Base-by-base conservation (phyloP, 2,113 vertebrate species). In the Halcyon malimbica region DNA sequence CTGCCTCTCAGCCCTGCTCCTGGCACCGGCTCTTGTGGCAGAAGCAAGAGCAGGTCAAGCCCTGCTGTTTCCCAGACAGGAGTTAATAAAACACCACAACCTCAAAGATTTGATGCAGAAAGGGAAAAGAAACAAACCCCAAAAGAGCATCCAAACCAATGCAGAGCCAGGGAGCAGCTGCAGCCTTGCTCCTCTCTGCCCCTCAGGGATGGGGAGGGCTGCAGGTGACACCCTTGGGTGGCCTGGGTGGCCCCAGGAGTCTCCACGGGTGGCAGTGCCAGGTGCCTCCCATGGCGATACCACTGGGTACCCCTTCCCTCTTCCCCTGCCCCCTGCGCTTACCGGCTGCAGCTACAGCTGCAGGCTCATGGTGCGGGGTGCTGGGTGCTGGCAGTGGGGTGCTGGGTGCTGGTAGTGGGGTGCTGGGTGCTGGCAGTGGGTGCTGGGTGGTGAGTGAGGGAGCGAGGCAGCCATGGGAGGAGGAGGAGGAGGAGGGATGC, bases 261-360 rank as follows among this genome's bases (percentile, higher is more conserved):
- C 39, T 48, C 41, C 1, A 2, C 1, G 41, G 44, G 33, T 87
- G 81, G 39, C 87, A 89, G 64, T 51, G 68, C 39, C 0, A 4
- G n/a, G 28, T 76, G 42, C 2, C 29, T 17, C 19, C 62, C 0
- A 0, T 35, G 37, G 35, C 1, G 5, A 78, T 56, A 6, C 31
- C 2, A 0, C 41, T 25, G 74, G 64, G 17, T 70, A 50, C 16
- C 20, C 35, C 23, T 64, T 93, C 25, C 53, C 42, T 53, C 11
- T 37, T 51, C 41, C 59, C 83, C 33, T 41, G 42, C 16, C 42
- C 48, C 51, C 70, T 51, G 39, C 95, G 97, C 98, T 98, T 97
- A 98, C 97, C 35, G 97, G 98, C 93, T 98, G 98, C 57, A 98
- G 98, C 97, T 96, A 97, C 76, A 97, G 96, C 94, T 84, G 90